Evolutionary conservation across 2,113 vertebrate species (phyloP).

Genomic region (Dicentrarchus labrax): DNA sequence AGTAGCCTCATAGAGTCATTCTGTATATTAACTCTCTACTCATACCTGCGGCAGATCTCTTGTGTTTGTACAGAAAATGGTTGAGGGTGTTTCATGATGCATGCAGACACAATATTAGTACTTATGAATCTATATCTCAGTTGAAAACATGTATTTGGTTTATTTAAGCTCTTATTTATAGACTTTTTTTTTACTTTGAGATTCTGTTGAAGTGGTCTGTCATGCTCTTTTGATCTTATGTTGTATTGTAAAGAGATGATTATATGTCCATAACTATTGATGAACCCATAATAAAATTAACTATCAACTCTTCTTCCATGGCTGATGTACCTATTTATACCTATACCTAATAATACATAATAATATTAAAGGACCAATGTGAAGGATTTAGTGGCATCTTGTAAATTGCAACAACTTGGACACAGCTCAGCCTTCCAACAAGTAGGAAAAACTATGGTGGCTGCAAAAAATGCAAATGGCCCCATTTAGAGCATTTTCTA

Average conservation of each 20-base stretch:
- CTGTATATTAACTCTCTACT: slow-evolving; percentile 56
- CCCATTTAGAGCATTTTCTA: too few relatives aligned
- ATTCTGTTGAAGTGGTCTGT: slow-evolving; percentile 72
- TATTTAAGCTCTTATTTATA: slow-evolving; percentile 73
- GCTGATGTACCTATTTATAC: not conserved
- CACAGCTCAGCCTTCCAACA: too few relatives aligned
- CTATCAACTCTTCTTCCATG: slow-evolving; percentile 43
- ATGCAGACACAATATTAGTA: slow-evolving; percentile 78
- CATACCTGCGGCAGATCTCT: slow-evolving; percentile 42
- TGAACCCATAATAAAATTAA: slow-evolving; percentile 73
- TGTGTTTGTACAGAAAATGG: slow-evolving; percentile 74
- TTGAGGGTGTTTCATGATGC: slow-evolving; percentile 67
- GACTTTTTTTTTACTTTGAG: slow-evolving; percentile 63
- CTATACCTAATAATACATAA: not conserved
- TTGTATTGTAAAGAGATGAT: slow-evolving; percentile 77
- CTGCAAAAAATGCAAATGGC: too few relatives aligned
- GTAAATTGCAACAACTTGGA: too few relatives aligned
- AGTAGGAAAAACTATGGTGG: too few relatives aligned
- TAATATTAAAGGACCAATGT: too few relatives aligned
- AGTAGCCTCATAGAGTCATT: slow-evolving; percentile 69
- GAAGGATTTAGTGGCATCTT: too few relatives aligned
- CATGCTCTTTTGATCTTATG: slow-evolving; percentile 69
- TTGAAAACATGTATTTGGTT: slow-evolving; percentile 75
- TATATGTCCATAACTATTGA: slow-evolving; percentile 74
- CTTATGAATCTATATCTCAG: slow-evolving; percentile 70